phyloP scores from a whole-genome alignment of 2,113 vertebrate species.

The Psophia crepitans region DNA sequence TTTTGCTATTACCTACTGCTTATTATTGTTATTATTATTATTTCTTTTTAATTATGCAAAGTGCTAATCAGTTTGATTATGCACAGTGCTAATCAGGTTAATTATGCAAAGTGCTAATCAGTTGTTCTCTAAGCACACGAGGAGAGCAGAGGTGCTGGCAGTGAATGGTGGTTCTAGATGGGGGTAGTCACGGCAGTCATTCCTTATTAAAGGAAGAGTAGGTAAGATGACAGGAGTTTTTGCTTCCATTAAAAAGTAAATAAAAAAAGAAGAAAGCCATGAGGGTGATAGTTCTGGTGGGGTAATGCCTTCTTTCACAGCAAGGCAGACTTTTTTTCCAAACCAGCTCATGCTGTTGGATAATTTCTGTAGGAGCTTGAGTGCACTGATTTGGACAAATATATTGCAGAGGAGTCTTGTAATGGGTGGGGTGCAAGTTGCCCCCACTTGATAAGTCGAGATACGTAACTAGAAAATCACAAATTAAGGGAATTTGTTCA shows the following conservation, averaged over 20 bases:
- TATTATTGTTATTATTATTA: constrained; percentile 89
- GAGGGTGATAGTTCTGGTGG: constrained; percentile 60
- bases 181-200: constrained; percentile 83
- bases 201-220: constrained; percentile 78
- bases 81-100: constrained; percentile 89
- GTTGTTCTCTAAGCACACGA: constrained; percentile 84
- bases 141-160: constrained; percentile 84
- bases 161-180: constrained; percentile 81
- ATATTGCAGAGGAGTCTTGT: constrained; percentile 50
- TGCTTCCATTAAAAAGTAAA: constrained; percentile 68
- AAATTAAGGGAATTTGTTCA: constrained; percentile 47
- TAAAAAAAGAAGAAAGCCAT: background rate
- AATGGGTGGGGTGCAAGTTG: constrained; percentile 50
- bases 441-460: background rate
- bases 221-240: constrained; percentile 73
- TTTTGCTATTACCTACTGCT: constrained; percentile 84
- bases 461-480: constrained; percentile 52
- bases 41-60: constrained; percentile 89
- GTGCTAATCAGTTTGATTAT: constrained; percentile 91
- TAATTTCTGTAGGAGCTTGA: constrained; percentile 67
- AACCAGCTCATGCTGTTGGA: constrained; percentile 60
- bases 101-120: constrained; percentile 91
- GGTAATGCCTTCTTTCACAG: constrained; percentile 54
- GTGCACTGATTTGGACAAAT: constrained; percentile 57
- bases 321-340: constrained; percentile 57